Evolutionary conservation across 2,797 vertebrate species (phyloP), one percentile per base, ranked within the genome.

Genomic region (Sebastes miniatus): DNA sequence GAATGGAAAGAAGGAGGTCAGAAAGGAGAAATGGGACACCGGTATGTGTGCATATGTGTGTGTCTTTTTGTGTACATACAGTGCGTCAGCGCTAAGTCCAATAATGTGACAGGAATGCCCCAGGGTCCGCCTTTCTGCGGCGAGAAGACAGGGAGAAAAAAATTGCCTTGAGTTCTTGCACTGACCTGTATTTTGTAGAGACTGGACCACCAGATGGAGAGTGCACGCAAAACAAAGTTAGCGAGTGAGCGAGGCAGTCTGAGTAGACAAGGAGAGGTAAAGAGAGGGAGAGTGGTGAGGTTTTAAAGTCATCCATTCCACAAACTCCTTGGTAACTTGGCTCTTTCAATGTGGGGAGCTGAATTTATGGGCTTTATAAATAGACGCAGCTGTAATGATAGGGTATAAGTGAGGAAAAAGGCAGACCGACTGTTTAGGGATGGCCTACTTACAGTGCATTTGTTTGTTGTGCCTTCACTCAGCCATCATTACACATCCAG

Each of bases 291-390:
- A 79, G 81, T 27, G 70, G 69, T 50, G 47, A 73, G 78, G 69
- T 76, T 85, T 85, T 83, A 47, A 83, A 87, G 69, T 91, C 82
- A 81, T 83, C 78, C 77, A 65, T 87, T 93, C 86, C 82, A 83
- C 81, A 86, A 87, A 87, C 85, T 89, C 81, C 87, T 87, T 89
- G 88, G 91, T 91, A 90, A 83, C 90, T 91, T 67, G 86, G 81
- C 76, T 85, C 70, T 87, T 85, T 87, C 83, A 81, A 22, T 89
- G 93, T 79, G 87, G 89, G 82, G 67, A 87, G 65, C 79, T 87
- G 87, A 87, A 91, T 95, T 96, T 91, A 92, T 92, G 87, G 78
- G 70, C 67, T 93, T 92, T 95, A 95, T 94, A 96, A 96, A 96
- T 96, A 96, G 88, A 87, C 47, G 61, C 82, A 79, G 91, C 91